These are phyloP conservation scores for Perithous albicinctus DNA, from an alignment of 2,888 invertebrate species.

Conservation along the genomic window DNA sequence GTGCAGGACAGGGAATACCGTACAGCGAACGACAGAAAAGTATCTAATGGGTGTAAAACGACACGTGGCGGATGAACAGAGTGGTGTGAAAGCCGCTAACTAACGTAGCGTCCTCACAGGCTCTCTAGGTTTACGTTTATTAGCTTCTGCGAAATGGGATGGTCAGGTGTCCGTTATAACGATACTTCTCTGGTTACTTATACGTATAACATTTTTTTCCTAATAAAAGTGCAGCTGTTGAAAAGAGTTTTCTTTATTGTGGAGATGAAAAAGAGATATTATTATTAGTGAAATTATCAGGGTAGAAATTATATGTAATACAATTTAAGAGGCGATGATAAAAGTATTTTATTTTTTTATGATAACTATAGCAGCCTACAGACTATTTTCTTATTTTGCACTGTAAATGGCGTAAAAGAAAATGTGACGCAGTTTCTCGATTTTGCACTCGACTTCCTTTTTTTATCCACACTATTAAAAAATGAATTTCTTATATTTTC, in stretches of 20 bases:
- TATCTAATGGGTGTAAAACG: neutral
- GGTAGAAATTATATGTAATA: too few relatives aligned
- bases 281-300: too few relatives aligned
- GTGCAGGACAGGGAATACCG: too few relatives aligned
- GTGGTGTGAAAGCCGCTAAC: neutral
- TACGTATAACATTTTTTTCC: neutral
- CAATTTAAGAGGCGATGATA: too few relatives aligned
- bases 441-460: too few relatives aligned
- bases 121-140: neutral
- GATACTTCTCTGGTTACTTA: neutral
- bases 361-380: too few relatives aligned
- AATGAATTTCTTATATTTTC: too few relatives aligned
- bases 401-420: too few relatives aligned
- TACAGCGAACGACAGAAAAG: neutral
- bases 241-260: neutral
- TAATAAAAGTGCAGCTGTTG: neutral
- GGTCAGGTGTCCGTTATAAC: neutral
- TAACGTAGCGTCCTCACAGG: neutral
- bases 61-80: neutral
- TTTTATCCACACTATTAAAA: too few relatives aligned
- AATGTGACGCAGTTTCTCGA: too few relatives aligned
- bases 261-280: neutral
- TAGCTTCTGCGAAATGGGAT: neutral
- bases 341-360: too few relatives aligned
- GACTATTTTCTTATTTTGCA: too few relatives aligned